Conservation (phyloP, 2,113 vertebrate species). For the Brachyistius frenatus region DNA sequence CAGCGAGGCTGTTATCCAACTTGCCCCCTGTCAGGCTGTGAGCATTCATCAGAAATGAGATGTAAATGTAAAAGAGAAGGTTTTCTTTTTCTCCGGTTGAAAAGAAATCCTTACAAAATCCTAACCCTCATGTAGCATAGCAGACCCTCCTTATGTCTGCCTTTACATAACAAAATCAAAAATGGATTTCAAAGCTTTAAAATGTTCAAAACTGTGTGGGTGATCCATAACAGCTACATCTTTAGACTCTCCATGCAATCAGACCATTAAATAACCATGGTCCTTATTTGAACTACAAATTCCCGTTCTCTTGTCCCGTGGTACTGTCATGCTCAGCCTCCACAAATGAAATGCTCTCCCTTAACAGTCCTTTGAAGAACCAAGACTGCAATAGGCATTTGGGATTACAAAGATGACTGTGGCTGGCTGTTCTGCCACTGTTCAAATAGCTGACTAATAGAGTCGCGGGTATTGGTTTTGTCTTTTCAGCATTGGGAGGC, state of each 20-base stretch:
- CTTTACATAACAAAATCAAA: slow-evolving; percentile 2
- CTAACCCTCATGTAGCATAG: not conserved
- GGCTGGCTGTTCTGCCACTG: slow-evolving; percentile 21
- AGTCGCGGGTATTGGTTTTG: slow-evolving; percentile 27
- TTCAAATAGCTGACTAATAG: slow-evolving; percentile 50
- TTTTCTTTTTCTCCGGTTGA: not conserved
- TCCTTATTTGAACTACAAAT: slow-evolving; percentile 21
- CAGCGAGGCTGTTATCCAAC: slow-evolving; percentile 61
- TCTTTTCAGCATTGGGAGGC: slow-evolving; percentile 29
- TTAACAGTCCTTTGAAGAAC: slow-evolving; percentile 30
- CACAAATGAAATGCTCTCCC: slow-evolving; percentile 10
- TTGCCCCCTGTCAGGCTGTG: slow-evolving; percentile 44
- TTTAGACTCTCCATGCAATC: slow-evolving; percentile 11
- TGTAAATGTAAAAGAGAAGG: slow-evolving; percentile 25
- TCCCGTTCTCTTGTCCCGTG: not conserved
- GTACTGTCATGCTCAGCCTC: slow-evolving; percentile 10
- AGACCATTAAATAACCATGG: slow-evolving; percentile 11
- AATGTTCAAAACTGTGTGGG: not conserved
- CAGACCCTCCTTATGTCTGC: slow-evolving; percentile 14
- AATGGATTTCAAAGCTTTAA: not conserved
- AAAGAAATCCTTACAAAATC: slow-evolving; percentile 3
- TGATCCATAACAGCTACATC: not conserved
- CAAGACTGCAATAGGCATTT: slow-evolving; percentile 6
- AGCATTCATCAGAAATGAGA: slow-evolving; percentile 43
- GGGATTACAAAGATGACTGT: slow-evolving; percentile 23